These are phyloP conservation scores for Allolobophora icterica DNA, from an alignment of 2,888 invertebrate genomes.

Conservation along the genomic window DNA sequence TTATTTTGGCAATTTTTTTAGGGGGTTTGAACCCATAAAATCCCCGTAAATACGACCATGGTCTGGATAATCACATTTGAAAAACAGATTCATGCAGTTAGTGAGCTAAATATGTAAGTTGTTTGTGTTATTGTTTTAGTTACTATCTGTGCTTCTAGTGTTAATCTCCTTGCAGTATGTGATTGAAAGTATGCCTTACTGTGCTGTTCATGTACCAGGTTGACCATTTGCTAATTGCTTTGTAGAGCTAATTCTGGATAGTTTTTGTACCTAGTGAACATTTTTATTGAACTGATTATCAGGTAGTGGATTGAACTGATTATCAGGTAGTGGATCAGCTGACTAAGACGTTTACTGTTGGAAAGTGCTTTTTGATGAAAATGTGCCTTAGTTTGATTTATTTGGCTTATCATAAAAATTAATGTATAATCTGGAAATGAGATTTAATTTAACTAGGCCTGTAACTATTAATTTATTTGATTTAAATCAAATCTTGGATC, in stretches of 20 bases:
- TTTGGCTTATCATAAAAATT: neutral
- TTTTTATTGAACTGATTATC: conserved; percentile 8
- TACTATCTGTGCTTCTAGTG: neutral
- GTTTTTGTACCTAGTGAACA: neutral
- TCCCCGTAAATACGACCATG: no score
- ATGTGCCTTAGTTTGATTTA: conserved; percentile 17
- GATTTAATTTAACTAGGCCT: neutral
- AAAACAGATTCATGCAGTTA: neutral
- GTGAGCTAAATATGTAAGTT: neutral
- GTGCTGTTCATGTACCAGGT: neutral
- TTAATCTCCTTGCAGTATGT: neutral
- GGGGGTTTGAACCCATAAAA: no score
- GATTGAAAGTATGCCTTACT: conserved; percentile 11
- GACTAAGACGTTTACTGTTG: neutral
- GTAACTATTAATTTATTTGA: no score
- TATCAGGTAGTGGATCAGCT: neutral
- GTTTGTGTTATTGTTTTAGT: neutral
- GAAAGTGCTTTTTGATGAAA: neutral
- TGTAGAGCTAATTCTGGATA: neutral
- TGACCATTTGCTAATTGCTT: neutral
- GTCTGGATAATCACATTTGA: neutral
- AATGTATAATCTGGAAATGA: neutral
- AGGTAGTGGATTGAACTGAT: neutral
- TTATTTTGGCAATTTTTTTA: no score
- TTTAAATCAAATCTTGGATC: neutral